Percentiles rank a stretch among this genome's conserved stretches.
Evolutionary conservation across 2,888 invertebrate species (phyloP).

Genomic region (Cerceris rybyensis): DNA sequence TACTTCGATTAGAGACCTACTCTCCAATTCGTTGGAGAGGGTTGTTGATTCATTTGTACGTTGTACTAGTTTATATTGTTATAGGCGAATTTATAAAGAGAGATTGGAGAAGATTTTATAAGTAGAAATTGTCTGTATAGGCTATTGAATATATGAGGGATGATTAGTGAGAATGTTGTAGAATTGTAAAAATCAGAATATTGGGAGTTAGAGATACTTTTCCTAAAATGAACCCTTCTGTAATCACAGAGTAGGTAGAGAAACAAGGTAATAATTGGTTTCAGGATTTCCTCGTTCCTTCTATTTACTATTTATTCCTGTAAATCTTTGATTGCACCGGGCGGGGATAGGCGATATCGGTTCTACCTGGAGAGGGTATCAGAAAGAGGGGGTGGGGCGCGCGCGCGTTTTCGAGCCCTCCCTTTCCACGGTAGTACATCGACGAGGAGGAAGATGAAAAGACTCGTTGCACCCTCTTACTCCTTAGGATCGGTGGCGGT

Average conservation of each 20-base stretch:
- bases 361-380: constrained; percentile 24
- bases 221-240: not conserved
- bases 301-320: constrained; percentile 52
- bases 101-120: no score
- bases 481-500: constrained; percentile 3
- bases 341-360: constrained; percentile 44
- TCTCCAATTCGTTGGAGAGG: not conserved
- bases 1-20: not conserved
- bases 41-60: no score
- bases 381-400: constrained; percentile 25
- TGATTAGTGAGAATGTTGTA: no score
- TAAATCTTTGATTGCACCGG: constrained; percentile 52
- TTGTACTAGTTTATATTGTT: no score
- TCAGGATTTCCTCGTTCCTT: constrained; percentile 31
- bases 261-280: constrained; percentile 47
- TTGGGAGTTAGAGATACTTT: not conserved
- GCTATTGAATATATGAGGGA: no score
- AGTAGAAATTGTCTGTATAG: no score
- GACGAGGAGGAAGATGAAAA: constrained; percentile 53
- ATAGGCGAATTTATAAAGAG: no score
- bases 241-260: constrained; percentile 21
- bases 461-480: constrained; percentile 38
- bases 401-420: constrained; percentile 51
- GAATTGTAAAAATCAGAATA: not conserved
- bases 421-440: constrained; percentile 35